A percentile compares a stretch with the other conserved stretches of the same genome.
Evolutionary conservation across 2,888 invertebrate genomes (phyloP).

Genomic region (Hypena proboscidalis): DNA sequence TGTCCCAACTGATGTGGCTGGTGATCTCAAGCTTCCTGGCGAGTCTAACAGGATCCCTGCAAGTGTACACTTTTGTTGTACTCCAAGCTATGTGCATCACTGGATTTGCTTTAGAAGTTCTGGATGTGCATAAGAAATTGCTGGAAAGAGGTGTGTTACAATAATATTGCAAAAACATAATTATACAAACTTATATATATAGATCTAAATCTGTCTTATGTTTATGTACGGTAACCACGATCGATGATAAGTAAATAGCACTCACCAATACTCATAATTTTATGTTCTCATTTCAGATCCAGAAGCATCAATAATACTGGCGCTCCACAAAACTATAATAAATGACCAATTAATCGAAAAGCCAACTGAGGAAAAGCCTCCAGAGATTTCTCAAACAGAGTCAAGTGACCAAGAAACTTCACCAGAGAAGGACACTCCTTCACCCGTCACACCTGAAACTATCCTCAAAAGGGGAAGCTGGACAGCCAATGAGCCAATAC

Average conservation of each 20-base stretch:
- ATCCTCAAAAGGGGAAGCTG: conserved; percentile 63
- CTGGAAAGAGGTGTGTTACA: conserved; percentile 71
- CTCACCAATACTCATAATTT: background rate
- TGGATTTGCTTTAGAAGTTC: conserved; percentile 87
- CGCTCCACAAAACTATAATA: conserved; percentile 62
- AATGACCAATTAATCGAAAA: conserved; percentile 48
- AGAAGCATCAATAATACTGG: conserved; percentile 66
- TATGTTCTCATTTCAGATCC: conserved; percentile 60
- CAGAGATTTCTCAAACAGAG: conserved; percentile 55
- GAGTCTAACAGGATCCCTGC: conserved; percentile 90
- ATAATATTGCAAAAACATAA: too few species aligned
- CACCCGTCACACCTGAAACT: conserved; percentile 64
- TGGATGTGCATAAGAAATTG: conserved; percentile 82
- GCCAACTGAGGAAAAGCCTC: conserved; percentile 53
- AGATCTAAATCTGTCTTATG: too few species aligned
- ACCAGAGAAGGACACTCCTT: conserved; percentile 67
- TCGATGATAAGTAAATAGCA: too few species aligned
- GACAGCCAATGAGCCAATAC: conserved; percentile 58
- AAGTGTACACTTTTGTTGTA: conserved; percentile 90
- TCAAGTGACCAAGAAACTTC: conserved; percentile 65
- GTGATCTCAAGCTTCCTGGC: conserved; percentile 90
- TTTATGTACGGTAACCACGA: too few species aligned
- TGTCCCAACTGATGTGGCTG: conserved; percentile 91
- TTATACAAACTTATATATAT: too few species aligned
- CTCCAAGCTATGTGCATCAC: conserved; percentile 87